Evolutionary conservation across 2,888 invertebrate genomes (phyloP), one percentile per base, ranked within the genome.

Genomic region (Cabera pusaria): DNA sequence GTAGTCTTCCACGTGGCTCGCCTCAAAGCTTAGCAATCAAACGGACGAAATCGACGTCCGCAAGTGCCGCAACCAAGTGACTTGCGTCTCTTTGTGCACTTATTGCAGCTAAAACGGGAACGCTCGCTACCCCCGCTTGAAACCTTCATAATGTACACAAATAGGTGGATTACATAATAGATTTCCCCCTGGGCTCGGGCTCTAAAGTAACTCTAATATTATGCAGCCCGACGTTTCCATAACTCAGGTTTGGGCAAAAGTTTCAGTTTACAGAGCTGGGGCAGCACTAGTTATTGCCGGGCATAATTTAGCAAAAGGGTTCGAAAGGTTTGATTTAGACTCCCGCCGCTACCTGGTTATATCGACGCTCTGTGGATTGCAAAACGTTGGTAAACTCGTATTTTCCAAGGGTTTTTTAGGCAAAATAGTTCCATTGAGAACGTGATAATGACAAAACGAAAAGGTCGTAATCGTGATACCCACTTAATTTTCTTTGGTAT

Each of bases 301-400:
- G 24, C 21, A 38, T 38, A 32, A 38, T 38, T 38, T 38, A 26
- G 25, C 17, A 31, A 31, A 38, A 38, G 38, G 38, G 38, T 38
- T 38, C 31, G 25, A 31, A 38, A 32, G 38, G 38, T 38, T 38
- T 38, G 38, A 38, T 38, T 31, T 38, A 38, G 8, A 19, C 11
- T 4, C 9, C 11, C 8, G 10, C 18, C 11, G 7, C 14, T 29
- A 29, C 37, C 29, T 37, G 31, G 10, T 6, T 11, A 18, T 10
- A 10, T 7, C 19, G 7, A 24, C 21, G 19, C 18, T 6, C 19
- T 8, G 31, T 14, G 12, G 28, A n/a, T 8, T 11, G 24, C 37
- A 10, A 23, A 36, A 23, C 19, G n/a, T 17, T 11, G 11, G 26
- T 16, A 11, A 37, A 20, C 20, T n/a, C 36, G 10, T 23, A 18